A percentile compares a stretch with the other conserved stretches of the same genome.
These are phyloP conservation scores for Spea multiplicata DNA, from an alignment of 2,113 vertebrate genomes.

Conservation along the genomic window DNA sequence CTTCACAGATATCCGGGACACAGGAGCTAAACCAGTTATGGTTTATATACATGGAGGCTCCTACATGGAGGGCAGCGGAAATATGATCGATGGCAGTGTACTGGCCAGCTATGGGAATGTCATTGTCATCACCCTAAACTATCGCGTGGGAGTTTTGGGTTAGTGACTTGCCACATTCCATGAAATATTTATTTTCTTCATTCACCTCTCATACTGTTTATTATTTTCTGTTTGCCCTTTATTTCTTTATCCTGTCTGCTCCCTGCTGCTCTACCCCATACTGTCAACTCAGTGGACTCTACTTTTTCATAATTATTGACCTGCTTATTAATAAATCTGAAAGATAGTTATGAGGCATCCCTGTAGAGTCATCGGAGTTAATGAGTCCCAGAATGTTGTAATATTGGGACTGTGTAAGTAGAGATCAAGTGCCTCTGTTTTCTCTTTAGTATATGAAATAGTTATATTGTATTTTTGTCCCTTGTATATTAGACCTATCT, in stretches of 20 bases:
- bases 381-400: conserved; percentile 5
- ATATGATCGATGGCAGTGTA: conserved; percentile 98
- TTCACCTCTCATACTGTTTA: neutral
- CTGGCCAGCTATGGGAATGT: conserved; percentile 98
- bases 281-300: neutral
- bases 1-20: conserved; percentile 98
- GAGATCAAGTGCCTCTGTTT: neutral
- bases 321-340: conserved; percentile 57
- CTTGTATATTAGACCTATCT: too few species aligned
- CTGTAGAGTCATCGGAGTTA: conserved; percentile 35
- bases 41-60: conserved; percentile 98
- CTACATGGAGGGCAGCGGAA: conserved; percentile 98
- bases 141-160: conserved; percentile 96
- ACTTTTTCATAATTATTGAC: conserved; percentile 56
- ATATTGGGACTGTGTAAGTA: neutral
- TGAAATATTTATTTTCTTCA: neutral
- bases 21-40: conserved; percentile 98
- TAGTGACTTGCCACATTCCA: conserved; percentile 47
- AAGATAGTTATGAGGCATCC: conserved; percentile 52
- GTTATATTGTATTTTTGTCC: too few species aligned
- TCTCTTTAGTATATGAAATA: too few species aligned
- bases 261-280: neutral
- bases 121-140: conserved; percentile 98
- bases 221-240: neutral
- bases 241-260: neutral